phyloP scores from a whole-genome alignment of 2,113 vertebrate genomes.

The Hyla sarda region DNA sequence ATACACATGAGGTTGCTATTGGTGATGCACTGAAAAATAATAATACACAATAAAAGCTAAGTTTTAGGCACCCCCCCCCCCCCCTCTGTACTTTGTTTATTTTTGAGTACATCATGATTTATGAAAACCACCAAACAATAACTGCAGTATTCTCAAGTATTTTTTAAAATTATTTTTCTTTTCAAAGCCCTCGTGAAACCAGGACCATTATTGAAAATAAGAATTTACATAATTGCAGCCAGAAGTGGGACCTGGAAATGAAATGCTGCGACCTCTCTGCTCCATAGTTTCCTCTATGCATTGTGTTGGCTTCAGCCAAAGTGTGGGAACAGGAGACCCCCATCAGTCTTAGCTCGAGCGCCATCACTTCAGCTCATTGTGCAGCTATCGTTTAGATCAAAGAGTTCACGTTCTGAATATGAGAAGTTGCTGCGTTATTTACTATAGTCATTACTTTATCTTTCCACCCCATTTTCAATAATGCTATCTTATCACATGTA shows the following conservation, averaged over 20 bases:
- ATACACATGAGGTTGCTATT: no score
- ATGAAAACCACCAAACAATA: no score
- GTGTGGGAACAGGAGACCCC: conserved; percentile 75
- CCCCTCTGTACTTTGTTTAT: no score
- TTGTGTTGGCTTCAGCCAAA: conserved; percentile 71
- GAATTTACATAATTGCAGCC: conserved; percentile 82
- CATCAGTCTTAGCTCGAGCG: not conserved
- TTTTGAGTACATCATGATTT: no score
- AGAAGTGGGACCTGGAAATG: conserved; percentile 84
- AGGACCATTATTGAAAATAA: conserved; percentile 70
- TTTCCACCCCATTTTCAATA: not conserved
- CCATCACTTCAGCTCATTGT: not conserved
- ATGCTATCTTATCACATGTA: conserved; percentile 28
- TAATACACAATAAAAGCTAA: no score
- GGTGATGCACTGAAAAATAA: no score
- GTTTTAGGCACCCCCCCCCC: no score
- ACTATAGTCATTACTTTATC: not conserved
- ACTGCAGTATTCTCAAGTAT: conserved; percentile 21
- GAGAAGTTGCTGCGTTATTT: conserved; percentile 15
- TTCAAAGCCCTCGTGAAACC: conserved; percentile 59
- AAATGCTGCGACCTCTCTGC: conserved; percentile 77
- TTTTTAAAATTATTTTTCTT: not conserved
- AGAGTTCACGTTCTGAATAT: conserved; percentile 1
- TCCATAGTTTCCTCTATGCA: conserved; percentile 79
- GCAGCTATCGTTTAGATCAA: conserved; percentile 22